Conservation (phyloP, 2,888 invertebrate species). For the Stomorhina lunata region DNA sequence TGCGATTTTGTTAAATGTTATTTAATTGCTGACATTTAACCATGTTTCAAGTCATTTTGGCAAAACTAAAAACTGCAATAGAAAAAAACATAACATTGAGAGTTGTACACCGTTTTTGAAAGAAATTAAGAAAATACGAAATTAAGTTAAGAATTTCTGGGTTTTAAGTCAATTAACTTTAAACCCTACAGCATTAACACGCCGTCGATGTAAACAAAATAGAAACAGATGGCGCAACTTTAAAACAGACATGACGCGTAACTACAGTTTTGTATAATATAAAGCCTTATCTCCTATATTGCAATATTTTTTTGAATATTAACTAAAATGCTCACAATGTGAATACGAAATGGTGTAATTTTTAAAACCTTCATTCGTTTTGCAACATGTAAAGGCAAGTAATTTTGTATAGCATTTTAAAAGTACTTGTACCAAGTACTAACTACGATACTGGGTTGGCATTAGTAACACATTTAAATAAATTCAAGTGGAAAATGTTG, state of each 20-base stretch:
- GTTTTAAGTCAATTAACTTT: too few species aligned
- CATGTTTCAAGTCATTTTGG: constrained; percentile 41
- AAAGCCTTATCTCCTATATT: too few species aligned
- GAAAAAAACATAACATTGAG: not conserved
- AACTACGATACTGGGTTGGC: not conserved
- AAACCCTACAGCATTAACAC: too few species aligned
- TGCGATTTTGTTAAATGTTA: constrained; percentile 60
- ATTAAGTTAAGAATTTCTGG: too few species aligned
- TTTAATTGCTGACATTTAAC: constrained; percentile 60
- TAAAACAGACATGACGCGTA: too few species aligned
- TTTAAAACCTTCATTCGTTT: not conserved
- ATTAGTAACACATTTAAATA: not conserved
- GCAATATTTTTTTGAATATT: too few species aligned
- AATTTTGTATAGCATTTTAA: not conserved
- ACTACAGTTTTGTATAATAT: too few species aligned
- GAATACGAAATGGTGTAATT: too few species aligned
- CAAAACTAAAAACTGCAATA: constrained; percentile 8
- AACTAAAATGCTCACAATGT: too few species aligned
- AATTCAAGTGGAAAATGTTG: constrained; percentile 8
- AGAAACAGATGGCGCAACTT: too few species aligned
- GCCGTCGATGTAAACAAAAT: too few species aligned
- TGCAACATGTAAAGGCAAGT: not conserved
- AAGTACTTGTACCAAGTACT: not conserved
- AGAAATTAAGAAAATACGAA: not conserved
- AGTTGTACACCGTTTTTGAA: too few species aligned